Base-by-base conservation (phyloP, 2,113 vertebrate genomes). In the Dromas ardeola region DNA sequence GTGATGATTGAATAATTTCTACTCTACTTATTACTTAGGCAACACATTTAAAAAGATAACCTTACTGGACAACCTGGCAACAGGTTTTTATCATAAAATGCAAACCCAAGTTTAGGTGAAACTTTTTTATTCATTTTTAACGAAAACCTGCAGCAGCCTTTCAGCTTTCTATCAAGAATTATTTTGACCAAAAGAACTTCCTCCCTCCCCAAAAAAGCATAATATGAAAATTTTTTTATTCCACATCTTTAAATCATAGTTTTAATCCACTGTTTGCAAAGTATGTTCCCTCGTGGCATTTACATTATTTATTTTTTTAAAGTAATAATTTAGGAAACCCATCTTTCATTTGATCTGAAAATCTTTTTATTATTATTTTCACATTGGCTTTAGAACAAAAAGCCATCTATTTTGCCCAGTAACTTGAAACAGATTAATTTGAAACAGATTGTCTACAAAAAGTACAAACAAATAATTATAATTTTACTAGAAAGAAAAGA, bases 1-100 rank as follows among this genome's bases (percentile, higher is more conserved):
- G 93, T 82, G 93, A 96, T 95, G 93, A 94, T 70, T 96, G 92
- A 89, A 92, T 90, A 91, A 87, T 94, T 94, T 78, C 78, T 95
- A 79, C 89, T 87, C 83, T 67, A 52, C 69, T 93, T 65, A 84
- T 74, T 95, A 88, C 77, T 91, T 30, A 55, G 47, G 81, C 84
- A 95, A 90, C 73, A 85, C 43, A 52, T 90, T 93, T 93, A 62
- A 72, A 86, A 80, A 50, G 45, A 89, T 84, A 92, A 92, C 61
- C 81, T 93, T 81, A 94, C 63, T 93, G 89, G 89, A 96, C 94
- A 97, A 69, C 73, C 73, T 79, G 89, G 94, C 69, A 94, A 93
- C 69, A 47, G 47, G 45, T 89, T 94, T 91, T 86, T 87, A 26
- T 87, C 56, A 49, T n/a, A 67, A 89, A 94, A 87, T 18, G 38